These are phyloP conservation scores for Macropodus opercularis DNA, from an alignment of 2,797 vertebrate genomes.

Conservation along the genomic window DNA sequence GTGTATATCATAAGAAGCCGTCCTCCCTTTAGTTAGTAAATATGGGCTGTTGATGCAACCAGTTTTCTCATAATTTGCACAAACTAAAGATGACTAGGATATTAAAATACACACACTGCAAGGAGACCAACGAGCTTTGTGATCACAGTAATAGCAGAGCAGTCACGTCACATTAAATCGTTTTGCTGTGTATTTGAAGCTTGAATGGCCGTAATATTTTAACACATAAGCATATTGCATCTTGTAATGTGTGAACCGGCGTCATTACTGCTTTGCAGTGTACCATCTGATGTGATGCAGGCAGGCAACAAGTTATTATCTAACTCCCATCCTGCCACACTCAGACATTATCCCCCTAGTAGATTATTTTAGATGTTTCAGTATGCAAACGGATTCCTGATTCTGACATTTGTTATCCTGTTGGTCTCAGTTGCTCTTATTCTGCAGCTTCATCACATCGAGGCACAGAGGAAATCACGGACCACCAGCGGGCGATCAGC, in stretches of 20 bases:
- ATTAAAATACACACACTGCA: neutral
- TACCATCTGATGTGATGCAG: neutral
- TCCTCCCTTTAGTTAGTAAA: neutral
- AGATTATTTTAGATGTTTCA: neutral
- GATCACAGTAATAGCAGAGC: neutral
- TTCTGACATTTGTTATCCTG: slow-evolving; percentile 9
- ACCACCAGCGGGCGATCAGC: slow-evolving; percentile 2
- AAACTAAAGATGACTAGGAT: neutral
- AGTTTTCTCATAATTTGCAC: neutral
- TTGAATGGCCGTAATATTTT: neutral
- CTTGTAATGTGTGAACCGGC: neutral
- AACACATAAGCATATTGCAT: neutral
- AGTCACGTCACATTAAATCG: neutral
- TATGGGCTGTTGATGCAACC: neutral
- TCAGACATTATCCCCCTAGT: neutral
- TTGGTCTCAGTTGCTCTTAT: slow-evolving; percentile 26
- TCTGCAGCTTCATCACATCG: slow-evolving; percentile 22
- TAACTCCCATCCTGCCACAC: neutral
- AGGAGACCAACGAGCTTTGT: neutral
- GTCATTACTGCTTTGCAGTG: neutral
- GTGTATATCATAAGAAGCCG: too few relatives aligned
- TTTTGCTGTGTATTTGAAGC: neutral
- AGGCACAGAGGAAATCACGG: neutral
- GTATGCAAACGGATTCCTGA: too few relatives aligned
- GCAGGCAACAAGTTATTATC: slow-evolving; percentile 3